Evolutionary conservation across 2,888 invertebrate genomes (phyloP).

Genomic region (Andrena dorsata): DNA sequence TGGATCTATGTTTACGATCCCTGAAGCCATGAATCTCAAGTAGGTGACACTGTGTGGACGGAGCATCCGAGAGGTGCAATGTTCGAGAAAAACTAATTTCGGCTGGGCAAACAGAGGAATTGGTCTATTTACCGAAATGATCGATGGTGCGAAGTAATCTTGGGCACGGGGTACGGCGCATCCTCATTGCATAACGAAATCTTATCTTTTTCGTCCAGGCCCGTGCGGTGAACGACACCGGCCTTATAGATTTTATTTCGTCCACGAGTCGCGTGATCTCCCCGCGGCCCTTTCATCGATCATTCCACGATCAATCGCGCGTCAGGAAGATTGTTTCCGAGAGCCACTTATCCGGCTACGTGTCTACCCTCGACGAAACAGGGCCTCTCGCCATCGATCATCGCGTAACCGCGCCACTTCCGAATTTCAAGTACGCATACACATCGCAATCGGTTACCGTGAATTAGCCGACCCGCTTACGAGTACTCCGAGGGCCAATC

Average conservation of each 20-base stretch:
- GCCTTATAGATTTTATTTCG: slow-evolving; percentile 66
- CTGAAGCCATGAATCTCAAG: slow-evolving; percentile 40
- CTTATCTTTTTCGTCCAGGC: slow-evolving; percentile 75
- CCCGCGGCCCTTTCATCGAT: slow-evolving; percentile 70
- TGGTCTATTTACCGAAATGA: slow-evolving; percentile 68
- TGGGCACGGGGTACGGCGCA: slow-evolving; percentile 20
- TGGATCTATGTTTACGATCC: slow-evolving; percentile 14
- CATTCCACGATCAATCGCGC: slow-evolving; percentile 74
- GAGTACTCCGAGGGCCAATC: slow-evolving; percentile 70
- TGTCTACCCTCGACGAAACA: slow-evolving; percentile 63
- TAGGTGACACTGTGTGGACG: slow-evolving; percentile 3
- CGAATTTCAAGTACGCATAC: slow-evolving; percentile 70
- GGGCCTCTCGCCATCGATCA: slow-evolving; percentile 74
- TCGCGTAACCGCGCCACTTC: slow-evolving; percentile 69
- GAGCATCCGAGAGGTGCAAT: background rate
- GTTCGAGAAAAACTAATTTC: slow-evolving; percentile 68
- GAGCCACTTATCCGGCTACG: slow-evolving; percentile 61
- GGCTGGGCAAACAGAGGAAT: slow-evolving; percentile 69
- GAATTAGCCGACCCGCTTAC: slow-evolving; percentile 66
- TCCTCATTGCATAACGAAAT: slow-evolving; percentile 52
- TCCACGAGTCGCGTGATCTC: slow-evolving; percentile 47
- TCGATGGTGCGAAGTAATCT: slow-evolving; percentile 70
- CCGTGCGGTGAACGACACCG: slow-evolving; percentile 22
- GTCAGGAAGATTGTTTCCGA: slow-evolving; percentile 72
- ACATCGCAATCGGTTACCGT: slow-evolving; percentile 72